A percentile compares a stretch with the other conserved stretches of the same genome.
phyloP scores from a whole-genome alignment of 2,888 invertebrate species.

The Cryptus armator region DNA sequence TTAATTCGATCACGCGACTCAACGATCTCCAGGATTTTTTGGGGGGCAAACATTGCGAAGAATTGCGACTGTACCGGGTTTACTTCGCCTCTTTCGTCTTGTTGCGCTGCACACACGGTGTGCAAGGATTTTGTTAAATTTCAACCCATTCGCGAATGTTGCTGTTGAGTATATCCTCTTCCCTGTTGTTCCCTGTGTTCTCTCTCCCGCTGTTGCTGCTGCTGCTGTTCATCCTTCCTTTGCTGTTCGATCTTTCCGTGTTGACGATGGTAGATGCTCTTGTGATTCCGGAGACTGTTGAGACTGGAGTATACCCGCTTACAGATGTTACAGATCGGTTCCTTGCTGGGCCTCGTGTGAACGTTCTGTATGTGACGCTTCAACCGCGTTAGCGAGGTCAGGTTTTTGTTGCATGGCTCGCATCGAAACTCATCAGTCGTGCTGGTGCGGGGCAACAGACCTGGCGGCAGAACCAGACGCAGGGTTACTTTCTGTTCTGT shows the following conservation, averaged over 20 bases:
- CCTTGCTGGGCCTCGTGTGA: constrained; percentile 95
- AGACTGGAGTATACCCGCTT: constrained; percentile 96
- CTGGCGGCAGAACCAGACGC: constrained; percentile 88
- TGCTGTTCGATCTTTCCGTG: constrained; percentile 89
- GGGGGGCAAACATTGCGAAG: not conserved
- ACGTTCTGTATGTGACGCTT: constrained; percentile 97
- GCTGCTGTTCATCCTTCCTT: constrained; percentile 87
- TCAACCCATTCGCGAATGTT: constrained; percentile 78
- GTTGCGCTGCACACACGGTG: not conserved
- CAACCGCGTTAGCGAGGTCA: constrained; percentile 94
- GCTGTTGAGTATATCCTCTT: constrained; percentile 70
- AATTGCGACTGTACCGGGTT: not conserved
- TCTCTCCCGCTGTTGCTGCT: constrained; percentile 79
- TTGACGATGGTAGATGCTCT: constrained; percentile 95
- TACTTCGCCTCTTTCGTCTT: constrained; percentile 1
- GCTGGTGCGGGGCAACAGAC: constrained; percentile 87
- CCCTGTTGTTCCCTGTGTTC: constrained; percentile 73
- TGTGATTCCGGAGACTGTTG: constrained; percentile 96
- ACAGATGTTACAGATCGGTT: constrained; percentile 96
- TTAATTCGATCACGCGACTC: not conserved
- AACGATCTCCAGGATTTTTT: not conserved
- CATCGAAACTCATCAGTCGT: constrained; percentile 95
- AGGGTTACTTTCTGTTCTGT: constrained; percentile 83
- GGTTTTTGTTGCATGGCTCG: constrained; percentile 96
- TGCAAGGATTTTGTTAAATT: constrained; percentile 6